phyloP scores from a whole-genome alignment of 2,113 vertebrate species.

The human (Homo sapiens) region GRCh38 chr2:221734001-221734500 shows the following conservation, averaged over 20 bases:
- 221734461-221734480: neutral
- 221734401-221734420: neutral
- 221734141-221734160: too few species aligned
- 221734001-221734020: too few species aligned
- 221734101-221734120: too few species aligned
- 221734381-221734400: neutral
- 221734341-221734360: neutral
- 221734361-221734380: slow-evolving; percentile 3
- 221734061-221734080: too few species aligned
- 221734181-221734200: too few species aligned
- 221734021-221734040: too few species aligned
- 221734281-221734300: neutral
- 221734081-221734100: too few species aligned
- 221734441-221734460: neutral
- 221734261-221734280: neutral
- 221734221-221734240: neutral
- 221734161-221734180: too few species aligned
- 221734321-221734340: neutral
- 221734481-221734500: neutral
- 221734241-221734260: neutral
- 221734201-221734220: too few species aligned
- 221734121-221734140: too few species aligned
- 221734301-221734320: neutral
- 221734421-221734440: neutral
- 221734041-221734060: too few species aligned